Base-by-base conservation (phyloP, 1,140 invertebrate species). In the Ladona fulva region DNA sequence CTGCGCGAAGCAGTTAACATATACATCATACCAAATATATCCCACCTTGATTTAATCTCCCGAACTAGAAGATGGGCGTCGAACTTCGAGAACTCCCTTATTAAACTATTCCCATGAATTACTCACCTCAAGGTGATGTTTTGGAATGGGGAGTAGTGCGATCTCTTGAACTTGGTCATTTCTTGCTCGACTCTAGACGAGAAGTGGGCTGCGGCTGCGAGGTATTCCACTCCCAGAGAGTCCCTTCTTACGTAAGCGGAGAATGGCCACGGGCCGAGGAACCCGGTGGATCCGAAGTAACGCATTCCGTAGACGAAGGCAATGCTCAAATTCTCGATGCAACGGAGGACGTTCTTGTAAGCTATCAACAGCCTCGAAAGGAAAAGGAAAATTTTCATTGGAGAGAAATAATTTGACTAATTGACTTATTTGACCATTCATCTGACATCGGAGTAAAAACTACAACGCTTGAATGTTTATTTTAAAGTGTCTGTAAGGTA, bases 271-370 rank as follows among this genome's bases (percentile, higher is more conserved):
- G 76, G 75, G 29, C 77, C 77, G 11, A 86, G 80, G 42, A 81
- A 77, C 0, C 84, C 85, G 52, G 81, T 81, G n/a, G 16, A 19
- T 24, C 83, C 83, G 80, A 83, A 86, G 78, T 85, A 85, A 79
- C 84, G 83, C 24, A 85, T 80, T 29, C 84, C 85, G 74, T 85
- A 86, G 16, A 86, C 81, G 52, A 82, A 81, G 66, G 84, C 82
- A 74, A 85, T 84, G 75, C 82, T 83, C 78, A 83, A 82, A 77
- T 86, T 84, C 79, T 86, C 85, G 42, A 86, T 83, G 22, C 82
- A 80, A 14, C 83, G 81, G 25, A 86, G 82, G 22, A 86, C 81
- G 80, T 84, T 85, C 78, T 84, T 83, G 82, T 84, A 86, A 3
- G 85, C 84, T 76, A 86, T 83, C 78, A 85, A 79, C 25, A 81